These are phyloP conservation scores for Eulemur mongoz DNA, from an alignment of 2,797 vertebrate genomes.

Conservation along the genomic window DNA sequence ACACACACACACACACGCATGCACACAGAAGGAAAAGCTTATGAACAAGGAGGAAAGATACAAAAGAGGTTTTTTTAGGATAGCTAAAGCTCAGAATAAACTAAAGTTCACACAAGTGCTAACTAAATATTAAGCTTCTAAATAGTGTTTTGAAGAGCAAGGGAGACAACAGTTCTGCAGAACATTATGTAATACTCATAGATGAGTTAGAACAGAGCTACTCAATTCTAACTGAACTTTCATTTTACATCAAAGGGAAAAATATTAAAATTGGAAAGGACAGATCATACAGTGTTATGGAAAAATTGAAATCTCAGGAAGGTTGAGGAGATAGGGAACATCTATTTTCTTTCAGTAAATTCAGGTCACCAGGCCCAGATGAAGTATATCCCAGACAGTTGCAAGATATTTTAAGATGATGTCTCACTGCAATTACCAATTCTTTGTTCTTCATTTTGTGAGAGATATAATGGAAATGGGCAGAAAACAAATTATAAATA, in stretches of 20 bases:
- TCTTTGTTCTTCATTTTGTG: conserved; percentile 10
- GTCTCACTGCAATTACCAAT: neutral
- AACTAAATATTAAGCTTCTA: neutral
- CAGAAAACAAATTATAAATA: neutral
- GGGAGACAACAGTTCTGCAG: neutral
- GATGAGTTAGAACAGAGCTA: neutral
- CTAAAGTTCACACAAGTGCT: neutral
- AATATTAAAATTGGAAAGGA: conserved; percentile 7
- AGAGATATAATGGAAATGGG: neutral
- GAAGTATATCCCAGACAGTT: neutral
- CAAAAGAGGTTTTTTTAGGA: neutral
- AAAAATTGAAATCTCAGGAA: neutral
- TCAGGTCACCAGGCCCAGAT: neutral
- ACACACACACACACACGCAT: neutral
- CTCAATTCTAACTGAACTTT: neutral
- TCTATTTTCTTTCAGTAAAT: neutral
- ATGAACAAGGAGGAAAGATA: neutral
- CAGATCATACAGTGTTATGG: neutral
- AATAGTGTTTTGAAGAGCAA: neutral
- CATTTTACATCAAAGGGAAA: neutral
- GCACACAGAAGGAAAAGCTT: neutral
- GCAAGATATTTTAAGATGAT: conserved; percentile 1
- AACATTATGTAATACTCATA: neutral
- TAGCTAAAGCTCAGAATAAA: neutral
- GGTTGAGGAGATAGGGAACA: neutral